Conservation (phyloP, 2,113 vertebrate species). For the Pyrgilauda ruficollis region DNA sequence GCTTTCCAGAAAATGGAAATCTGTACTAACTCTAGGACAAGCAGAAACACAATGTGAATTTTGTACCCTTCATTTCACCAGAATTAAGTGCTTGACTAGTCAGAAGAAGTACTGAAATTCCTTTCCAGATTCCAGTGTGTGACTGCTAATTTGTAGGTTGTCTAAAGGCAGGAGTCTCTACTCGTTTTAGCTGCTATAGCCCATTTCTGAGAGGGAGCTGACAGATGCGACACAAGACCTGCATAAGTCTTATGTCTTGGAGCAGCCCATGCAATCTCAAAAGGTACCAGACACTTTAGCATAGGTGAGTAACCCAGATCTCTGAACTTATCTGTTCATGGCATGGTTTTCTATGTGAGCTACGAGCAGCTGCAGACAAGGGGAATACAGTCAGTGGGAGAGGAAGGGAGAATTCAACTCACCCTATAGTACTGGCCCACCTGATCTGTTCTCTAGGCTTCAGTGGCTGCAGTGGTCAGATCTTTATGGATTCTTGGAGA, state of each 20-base stretch:
- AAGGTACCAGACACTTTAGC: background rate
- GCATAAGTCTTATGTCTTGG: background rate
- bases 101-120: background rate
- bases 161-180: background rate
- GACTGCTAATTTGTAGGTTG: background rate
- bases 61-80: background rate
- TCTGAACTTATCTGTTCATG: background rate
- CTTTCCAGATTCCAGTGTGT: background rate
- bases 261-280: background rate
- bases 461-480: background rate
- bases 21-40: background rate
- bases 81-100: background rate
- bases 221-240: background rate
- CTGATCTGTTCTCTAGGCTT: background rate
- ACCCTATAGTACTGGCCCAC: too few relatives aligned
- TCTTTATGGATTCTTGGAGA: background rate
- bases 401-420: background rate
- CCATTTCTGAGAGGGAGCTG: background rate
- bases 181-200: background rate
- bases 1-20: background rate
- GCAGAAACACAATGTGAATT: background rate
- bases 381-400: background rate
- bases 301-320: background rate
- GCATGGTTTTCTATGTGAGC: background rate
- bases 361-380: background rate